Evolutionary conservation across 2,888 invertebrate genomes (phyloP).

Genomic region (Vannuccia rotundouncinata): DNA sequence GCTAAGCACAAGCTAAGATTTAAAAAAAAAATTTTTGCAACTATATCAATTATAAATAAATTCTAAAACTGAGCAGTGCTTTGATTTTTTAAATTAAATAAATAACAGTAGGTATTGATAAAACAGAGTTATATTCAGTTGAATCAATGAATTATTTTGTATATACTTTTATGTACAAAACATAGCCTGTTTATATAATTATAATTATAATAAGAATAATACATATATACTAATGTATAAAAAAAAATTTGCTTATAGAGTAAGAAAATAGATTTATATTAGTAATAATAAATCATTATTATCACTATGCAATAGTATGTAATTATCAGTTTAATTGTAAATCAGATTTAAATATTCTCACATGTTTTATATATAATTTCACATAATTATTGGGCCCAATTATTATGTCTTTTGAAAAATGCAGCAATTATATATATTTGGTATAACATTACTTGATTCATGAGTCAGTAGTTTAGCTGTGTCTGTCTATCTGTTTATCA

Average conservation of each 20-base stretch:
- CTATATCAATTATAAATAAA: background rate
- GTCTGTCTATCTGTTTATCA: no score
- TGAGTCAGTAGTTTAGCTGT: no score
- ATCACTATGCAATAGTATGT: background rate
- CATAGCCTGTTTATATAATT: background rate
- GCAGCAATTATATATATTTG: no score
- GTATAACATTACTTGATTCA: no score
- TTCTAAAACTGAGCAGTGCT: slow-evolving; percentile 6
- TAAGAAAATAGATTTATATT: background rate
- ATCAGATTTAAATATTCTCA: no score
- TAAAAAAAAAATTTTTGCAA: background rate
- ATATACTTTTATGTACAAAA: background rate
- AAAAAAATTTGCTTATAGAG: background rate
- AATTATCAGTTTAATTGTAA: no score
- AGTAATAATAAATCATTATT: background rate
- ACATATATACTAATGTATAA: slow-evolving; percentile 15
- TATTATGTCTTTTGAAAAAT: no score
- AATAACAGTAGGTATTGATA: slow-evolving; percentile 24
- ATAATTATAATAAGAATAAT: slow-evolving; percentile 20
- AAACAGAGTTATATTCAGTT: slow-evolving; percentile 13
- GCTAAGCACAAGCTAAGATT: background rate
- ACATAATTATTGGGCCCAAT: no score
- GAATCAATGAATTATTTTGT: background rate
- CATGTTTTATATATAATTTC: no score
- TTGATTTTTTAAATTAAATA: slow-evolving; percentile 14